A percentile compares a stretch with the other conserved stretches of the same genome.
Conservation (phyloP, 2,113 vertebrate genomes). For the Dolichotis patagonum region DNA sequence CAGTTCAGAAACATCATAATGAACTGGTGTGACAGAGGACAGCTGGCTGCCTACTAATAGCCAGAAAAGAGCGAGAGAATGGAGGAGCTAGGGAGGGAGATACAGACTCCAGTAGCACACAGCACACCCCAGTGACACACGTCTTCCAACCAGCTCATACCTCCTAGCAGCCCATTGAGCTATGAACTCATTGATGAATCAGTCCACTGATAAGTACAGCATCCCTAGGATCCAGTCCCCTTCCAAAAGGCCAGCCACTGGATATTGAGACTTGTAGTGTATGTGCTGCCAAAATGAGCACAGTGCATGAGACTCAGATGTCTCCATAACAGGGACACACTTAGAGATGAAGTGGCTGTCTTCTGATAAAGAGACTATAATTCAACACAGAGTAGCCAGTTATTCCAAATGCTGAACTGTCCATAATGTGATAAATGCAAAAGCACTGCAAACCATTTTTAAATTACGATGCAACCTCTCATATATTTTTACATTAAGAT, state of each 20-base stretch:
- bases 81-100: neutral
- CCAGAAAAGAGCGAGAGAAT: neutral
- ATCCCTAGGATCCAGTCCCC: neutral
- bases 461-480: neutral
- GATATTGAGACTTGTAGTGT: neutral
- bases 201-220: neutral
- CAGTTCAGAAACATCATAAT: neutral
- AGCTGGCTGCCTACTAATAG: neutral
- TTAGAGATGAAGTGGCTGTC: neutral
- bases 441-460: neutral
- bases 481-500: neutral
- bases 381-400: neutral
- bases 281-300: neutral
- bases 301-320: neutral
- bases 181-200: neutral
- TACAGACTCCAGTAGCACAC: neutral
- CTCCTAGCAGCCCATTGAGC: neutral
- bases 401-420: neutral
- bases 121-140: neutral
- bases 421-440: neutral
- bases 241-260: neutral
- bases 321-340: neutral
- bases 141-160: neutral
- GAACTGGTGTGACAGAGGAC: too few species aligned
- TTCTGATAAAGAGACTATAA: neutral